A percentile compares a stretch with the other conserved stretches of the same genome.
phyloP scores from a whole-genome alignment of 1,140 invertebrate genomes.

The Gryon sp. region DNA sequence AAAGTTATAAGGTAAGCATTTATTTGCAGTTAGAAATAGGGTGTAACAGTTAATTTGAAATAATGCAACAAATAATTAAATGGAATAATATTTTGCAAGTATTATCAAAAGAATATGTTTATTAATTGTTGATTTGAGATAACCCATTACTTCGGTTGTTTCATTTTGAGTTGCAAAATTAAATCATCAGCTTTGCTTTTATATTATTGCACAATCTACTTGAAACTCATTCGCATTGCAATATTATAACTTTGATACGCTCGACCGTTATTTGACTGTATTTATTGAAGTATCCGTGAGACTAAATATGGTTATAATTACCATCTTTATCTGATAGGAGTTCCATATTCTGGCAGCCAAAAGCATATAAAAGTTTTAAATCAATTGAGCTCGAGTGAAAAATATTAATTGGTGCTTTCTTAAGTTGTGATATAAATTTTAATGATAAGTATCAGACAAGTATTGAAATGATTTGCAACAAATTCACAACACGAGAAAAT shows the following conservation, averaged over 20 bases:
- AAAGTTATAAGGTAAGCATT: too few species aligned
- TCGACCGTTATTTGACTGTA: background rate
- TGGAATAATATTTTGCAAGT: too few species aligned
- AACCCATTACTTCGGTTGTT: background rate
- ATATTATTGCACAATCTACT: background rate
- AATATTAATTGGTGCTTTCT: slow-evolving; percentile 3
- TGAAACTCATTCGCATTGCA: background rate
- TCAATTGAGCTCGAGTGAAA: background rate
- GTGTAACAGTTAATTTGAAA: too few species aligned
- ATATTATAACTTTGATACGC: background rate
- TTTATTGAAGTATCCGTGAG: background rate
- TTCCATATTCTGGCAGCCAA: background rate
- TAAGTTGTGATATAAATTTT: background rate
- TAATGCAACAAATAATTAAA: too few species aligned
- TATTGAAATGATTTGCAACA: background rate
- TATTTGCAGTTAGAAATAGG: too few species aligned
- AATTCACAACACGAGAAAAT: too few species aligned
- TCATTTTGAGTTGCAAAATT: background rate
- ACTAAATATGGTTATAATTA: background rate
- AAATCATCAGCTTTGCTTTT: background rate
- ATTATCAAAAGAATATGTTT: background rate
- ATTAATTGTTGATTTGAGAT: background rate
- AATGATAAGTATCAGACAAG: background rate
- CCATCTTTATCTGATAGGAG: background rate
- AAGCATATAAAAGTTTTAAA: background rate